Base-by-base conservation (phyloP, 2,113 vertebrate species). In the Hassar affinis region DNA sequence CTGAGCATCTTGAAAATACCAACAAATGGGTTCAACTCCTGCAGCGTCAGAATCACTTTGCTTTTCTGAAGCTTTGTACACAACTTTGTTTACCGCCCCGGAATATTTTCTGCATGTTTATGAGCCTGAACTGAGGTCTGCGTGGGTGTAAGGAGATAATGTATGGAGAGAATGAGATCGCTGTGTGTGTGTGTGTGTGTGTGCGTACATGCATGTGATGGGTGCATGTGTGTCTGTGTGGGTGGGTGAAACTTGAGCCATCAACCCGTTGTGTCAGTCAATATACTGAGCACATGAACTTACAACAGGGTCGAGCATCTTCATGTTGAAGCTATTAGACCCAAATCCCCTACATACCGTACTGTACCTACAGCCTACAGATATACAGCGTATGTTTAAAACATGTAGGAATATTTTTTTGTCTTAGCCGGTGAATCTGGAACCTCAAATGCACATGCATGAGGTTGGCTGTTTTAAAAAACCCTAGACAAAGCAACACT, bases 401-500 rank as follows among this genome's bases (percentile, higher is more conserved):
- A n/a, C 22, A 27, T 49, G 30, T 38, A 52, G 47, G 78, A 64
- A 59, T 51, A 4, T 51, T 56, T 33, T 47, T 49, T 75, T 74
- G 15, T n/a, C 20, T 66, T 7, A 59, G 17, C 10, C 57, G n/a
- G 51, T 47, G 66, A 35, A 38, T 25, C 74, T 56, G 20, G 54
- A 56, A 77, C 20, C 51, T 20, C 18, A 3, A 54, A 22, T 14
- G 6, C 30, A 56, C 14, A 54, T 52, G 49, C 49, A 52, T 35
- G 56, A 76, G 6, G 27, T 22, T 76, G 51, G 17, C 10, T 11
- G 25, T 56, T 74, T 42, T 42, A 42, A 18, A 47, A 74, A 49
- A 27, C 69, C 49, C n/a, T 22, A 25, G 56, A 30, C 42, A 59
- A 78, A 81, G 22, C 81, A 69, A 62, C 85, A 62, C 84, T 87